Percentiles rank a stretch among this genome's conserved stretches.
Conservation (phyloP, 2,888 invertebrate species). For the Morpho deidamia region DNA sequence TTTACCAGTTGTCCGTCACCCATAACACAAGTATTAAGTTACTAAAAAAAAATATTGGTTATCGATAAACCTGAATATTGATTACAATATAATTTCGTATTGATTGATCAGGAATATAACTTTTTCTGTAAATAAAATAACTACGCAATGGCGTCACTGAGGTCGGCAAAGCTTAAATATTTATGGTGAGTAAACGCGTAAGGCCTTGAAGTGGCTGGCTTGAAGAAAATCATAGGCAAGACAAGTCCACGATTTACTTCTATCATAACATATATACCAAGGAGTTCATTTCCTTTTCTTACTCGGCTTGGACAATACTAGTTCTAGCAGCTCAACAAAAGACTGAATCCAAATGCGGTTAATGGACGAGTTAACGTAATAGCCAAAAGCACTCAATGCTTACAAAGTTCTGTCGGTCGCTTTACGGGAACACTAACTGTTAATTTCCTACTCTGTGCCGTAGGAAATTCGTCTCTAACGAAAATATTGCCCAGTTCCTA, state of each 20-base stretch:
- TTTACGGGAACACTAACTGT: slow-evolving; percentile 68
- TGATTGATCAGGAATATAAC: too few species aligned
- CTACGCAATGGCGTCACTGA: too few species aligned
- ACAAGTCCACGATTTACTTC: not conserved
- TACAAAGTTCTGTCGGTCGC: slow-evolving; percentile 67
- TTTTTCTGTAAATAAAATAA: too few species aligned
- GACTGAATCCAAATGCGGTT: slow-evolving; percentile 57
- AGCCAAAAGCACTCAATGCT: slow-evolving; percentile 76
- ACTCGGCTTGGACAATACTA: slow-evolving; percentile 35
- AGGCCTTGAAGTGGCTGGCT: not conserved
- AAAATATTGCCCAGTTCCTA: slow-evolving; percentile 52
- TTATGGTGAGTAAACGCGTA: not conserved
- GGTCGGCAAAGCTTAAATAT: too few species aligned
- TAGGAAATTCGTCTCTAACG: slow-evolving; percentile 61
- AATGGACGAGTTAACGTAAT: slow-evolving; percentile 74
- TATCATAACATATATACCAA: not conserved
- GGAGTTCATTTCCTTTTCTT: slow-evolving; percentile 4
- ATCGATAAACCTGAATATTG: too few species aligned
- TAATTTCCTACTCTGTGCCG: slow-evolving; percentile 70
- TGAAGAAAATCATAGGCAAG: too few species aligned
- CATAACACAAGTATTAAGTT: too few species aligned
- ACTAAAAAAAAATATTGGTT: too few species aligned
- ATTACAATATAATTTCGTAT: too few species aligned
- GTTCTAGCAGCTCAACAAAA: slow-evolving; percentile 57
- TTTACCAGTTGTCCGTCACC: too few species aligned